These are phyloP conservation scores for Campoplex nolae DNA, from an alignment of 2,888 invertebrate species.

Conservation along the genomic window DNA sequence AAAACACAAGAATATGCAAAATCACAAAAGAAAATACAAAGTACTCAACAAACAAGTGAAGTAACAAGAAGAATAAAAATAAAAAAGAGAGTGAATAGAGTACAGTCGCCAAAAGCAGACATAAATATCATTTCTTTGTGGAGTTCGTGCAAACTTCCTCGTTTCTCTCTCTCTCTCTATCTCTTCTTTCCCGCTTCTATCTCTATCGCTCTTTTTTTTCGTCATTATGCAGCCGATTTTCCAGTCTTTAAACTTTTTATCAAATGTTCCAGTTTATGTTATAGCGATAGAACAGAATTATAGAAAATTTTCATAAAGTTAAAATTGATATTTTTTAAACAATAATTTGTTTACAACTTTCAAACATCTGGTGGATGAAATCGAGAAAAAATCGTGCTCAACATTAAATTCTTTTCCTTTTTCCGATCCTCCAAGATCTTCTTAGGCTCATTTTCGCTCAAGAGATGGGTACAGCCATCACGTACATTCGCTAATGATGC, in stretches of 20 bases:
- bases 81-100: neutral
- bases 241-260: neutral
- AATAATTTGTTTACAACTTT: constrained; percentile 3
- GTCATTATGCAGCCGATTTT: too few species aligned
- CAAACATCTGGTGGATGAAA: neutral
- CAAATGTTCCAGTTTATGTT: neutral
- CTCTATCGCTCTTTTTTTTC: too few species aligned
- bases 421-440: constrained; percentile 15
- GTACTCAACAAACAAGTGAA: neutral
- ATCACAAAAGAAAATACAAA: neutral
- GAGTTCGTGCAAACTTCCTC: neutral
- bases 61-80: neutral
- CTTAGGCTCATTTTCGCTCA: constrained; percentile 23
- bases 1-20: constrained; percentile 5
- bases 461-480: constrained; percentile 61
- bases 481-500: constrained; percentile 80
- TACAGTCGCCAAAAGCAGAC: neutral
- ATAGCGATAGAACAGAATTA: neutral
- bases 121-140: neutral
- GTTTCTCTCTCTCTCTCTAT: too few species aligned
- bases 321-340: neutral
- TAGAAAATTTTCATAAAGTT: neutral
- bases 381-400: constrained; percentile 55
- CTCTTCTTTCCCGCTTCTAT: too few species aligned
- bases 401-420: neutral